phyloP scores from a whole-genome alignment of 1,140 invertebrate species.

The Gryllus bimaculatus region DNA sequence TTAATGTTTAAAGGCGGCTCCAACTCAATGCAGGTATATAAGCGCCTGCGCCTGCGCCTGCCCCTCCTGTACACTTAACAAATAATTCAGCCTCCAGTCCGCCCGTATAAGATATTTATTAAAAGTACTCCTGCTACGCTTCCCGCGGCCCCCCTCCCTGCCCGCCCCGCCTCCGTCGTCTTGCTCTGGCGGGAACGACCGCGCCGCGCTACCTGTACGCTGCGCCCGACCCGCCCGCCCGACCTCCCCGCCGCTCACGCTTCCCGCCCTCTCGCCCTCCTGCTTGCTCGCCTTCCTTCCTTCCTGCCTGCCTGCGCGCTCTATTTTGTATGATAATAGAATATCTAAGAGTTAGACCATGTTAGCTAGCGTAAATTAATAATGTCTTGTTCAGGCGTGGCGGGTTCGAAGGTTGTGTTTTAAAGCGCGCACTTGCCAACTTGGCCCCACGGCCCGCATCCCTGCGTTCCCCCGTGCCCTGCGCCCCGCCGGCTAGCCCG shows the following conservation, averaged over 20 bases:
- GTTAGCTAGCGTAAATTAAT: slow-evolving; percentile 19
- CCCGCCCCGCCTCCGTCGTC: not conserved
- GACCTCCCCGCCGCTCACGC: not conserved
- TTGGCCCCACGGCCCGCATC: not conserved
- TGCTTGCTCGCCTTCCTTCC: not conserved
- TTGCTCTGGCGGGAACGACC: not conserved
- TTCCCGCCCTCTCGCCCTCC: not conserved
- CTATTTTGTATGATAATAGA: slow-evolving; percentile 23
- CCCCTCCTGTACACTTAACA: slow-evolving; percentile 10
- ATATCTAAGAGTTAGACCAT: slow-evolving; percentile 21
- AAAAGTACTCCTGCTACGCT: slow-evolving; percentile 17
- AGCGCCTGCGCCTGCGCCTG: slow-evolving; percentile 6
- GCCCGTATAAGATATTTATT: slow-evolving; percentile 21
- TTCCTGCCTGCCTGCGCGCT: slow-evolving; percentile 4
- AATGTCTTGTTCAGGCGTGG: slow-evolving; percentile 18
- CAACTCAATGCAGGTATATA: slow-evolving; percentile 22
- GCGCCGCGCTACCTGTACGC: not conserved
- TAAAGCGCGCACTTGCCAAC: slow-evolving; percentile 12
- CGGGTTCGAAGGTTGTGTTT: slow-evolving; percentile 14
- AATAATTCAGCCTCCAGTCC: slow-evolving; percentile 20
- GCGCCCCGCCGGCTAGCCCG: not conserved
- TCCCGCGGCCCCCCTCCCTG: not conserved
- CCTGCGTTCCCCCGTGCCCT: not conserved
- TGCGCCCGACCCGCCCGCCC: not conserved
- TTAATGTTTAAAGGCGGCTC: slow-evolving; percentile 20